Evolutionary conservation across 2,888 invertebrate genomes (phyloP), one percentile per base, ranked within the genome.

Genomic region (Drosophila merina): DNA sequence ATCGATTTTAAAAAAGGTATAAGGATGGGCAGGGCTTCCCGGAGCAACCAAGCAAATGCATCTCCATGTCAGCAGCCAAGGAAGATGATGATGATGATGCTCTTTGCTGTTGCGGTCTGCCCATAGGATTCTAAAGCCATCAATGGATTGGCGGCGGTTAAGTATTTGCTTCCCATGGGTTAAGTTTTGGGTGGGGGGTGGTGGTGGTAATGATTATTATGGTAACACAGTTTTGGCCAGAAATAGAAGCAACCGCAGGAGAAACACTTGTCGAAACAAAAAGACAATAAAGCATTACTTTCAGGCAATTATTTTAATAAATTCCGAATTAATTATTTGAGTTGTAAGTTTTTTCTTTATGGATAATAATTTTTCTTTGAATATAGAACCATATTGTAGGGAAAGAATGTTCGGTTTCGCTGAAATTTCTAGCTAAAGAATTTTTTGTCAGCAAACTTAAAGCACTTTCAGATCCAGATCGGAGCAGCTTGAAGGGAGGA

Each of bases 81-180:
- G 67, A 50, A 8, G 50, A 45, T 20, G 10, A 50, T 36, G 36
- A 44, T 49, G 63, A 45, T 64, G 64, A 42, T 51, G 52, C 52
- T 47, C 10, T 51, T 58, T 48, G 49, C 58, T 76, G 44, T 62
- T 76, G 76, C 50, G 67, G 70, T 60, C 79, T 70, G 56, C n/a
- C 51, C 55, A 51, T 42, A n/a, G 42, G 52, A 67, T 50, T 67
- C 51, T 52, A 8, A 26, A 10, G 51, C 42, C 12, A 51, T 57
- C 57, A 57, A 57, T 51, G 57, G 64, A 25, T 33, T 33, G 48
- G 14, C 31, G 26, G 49, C 20, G 28, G 49, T 26, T 14, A 52
- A 30, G 45, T 30, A 51, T 66, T 63, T 67, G 67, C 67, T 63
- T 63, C 67, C 63, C 63, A 64, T 67, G 45, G 68, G 67, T 14